Evolutionary conservation across 2,888 invertebrate genomes (phyloP), one percentile per base, ranked within the genome.

Genomic region (Metalampra italica): DNA sequence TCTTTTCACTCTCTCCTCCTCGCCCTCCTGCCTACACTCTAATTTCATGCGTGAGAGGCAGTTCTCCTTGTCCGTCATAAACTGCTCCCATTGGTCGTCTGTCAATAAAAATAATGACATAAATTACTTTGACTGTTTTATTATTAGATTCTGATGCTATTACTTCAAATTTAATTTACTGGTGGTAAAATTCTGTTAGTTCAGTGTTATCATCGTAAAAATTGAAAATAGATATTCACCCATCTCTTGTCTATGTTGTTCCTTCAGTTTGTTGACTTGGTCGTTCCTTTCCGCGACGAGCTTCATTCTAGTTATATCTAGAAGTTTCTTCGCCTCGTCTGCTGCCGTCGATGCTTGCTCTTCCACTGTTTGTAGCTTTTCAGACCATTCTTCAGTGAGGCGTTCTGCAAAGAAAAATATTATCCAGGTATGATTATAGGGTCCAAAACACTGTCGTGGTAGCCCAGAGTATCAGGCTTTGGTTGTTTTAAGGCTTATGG

Each of bases 11-110:
- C 89, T 78, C 42, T 90, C 88, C 52, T 89, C 90, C 42, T 90
- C 86, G 32, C 89, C 87, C 56, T 90, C 90, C 53, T 89, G 85
- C 9, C 90, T 76, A 64, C 92, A 93, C 62, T 92, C 92, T 47
- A 89, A 79, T 78, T 92, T 92, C 75, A 92, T 90, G 41, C 91
- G 74, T 47, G 90, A 77, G 9, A 93, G 81, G 39, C 92, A 92
- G 59, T 81, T 90, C 66, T 91, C 92, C 65, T 93, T 92, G 70
- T 93, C 92, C 45, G 83, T 78, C 72, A 91, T 91, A 55, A 93
- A 90, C 59, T 91, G 90, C 52, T 92, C 91, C 92, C 92, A 92
- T 74, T 92, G 92, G 4, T 91, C 87, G 58, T 93, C 92, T 93
- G 75, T n/a, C 5, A 36, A 32, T 22, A 22, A 22, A 3, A 22